Evolutionary conservation across 2,888 invertebrate species (phyloP).

Genomic region (Laspeyria flexula): DNA sequence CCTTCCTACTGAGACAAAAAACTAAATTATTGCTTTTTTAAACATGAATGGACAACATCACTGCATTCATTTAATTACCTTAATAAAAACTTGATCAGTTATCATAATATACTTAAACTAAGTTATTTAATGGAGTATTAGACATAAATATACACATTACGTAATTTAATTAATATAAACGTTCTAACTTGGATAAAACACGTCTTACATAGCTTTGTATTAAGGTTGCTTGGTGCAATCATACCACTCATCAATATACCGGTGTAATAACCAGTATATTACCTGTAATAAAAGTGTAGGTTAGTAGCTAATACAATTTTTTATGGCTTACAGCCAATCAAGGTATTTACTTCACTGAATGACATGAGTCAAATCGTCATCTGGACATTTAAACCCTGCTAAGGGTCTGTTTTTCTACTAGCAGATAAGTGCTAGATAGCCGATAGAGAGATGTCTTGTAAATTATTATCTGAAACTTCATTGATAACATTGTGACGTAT

Average conservation of each 20-base stretch:
- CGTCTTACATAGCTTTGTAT: slow-evolving; percentile 5
- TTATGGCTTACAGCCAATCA: slow-evolving; percentile 18
- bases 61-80: neutral
- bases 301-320: slow-evolving; percentile 15
- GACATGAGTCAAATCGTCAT: no score
- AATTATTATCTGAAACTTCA: no score
- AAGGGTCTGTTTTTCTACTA: no score
- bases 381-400: no score
- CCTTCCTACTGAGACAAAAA: no score
- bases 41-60: no score
- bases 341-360: neutral
- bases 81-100: neutral
- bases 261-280: slow-evolving; percentile 12
- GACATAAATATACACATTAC: neutral
- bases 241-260: slow-evolving; percentile 8
- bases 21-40: no score
- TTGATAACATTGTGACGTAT: no score
- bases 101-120: neutral
- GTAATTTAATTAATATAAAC: slow-evolving; percentile 7
- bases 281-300: slow-evolving; percentile 17
- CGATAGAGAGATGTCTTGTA: no score
- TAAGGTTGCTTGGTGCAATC: slow-evolving; percentile 14
- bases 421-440: no score
- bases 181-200: neutral
- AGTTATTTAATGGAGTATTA: neutral